These are phyloP conservation scores for Astyanax mexicanus DNA, from an alignment of 2,797 vertebrate species.

Conservation along the genomic window DNA sequence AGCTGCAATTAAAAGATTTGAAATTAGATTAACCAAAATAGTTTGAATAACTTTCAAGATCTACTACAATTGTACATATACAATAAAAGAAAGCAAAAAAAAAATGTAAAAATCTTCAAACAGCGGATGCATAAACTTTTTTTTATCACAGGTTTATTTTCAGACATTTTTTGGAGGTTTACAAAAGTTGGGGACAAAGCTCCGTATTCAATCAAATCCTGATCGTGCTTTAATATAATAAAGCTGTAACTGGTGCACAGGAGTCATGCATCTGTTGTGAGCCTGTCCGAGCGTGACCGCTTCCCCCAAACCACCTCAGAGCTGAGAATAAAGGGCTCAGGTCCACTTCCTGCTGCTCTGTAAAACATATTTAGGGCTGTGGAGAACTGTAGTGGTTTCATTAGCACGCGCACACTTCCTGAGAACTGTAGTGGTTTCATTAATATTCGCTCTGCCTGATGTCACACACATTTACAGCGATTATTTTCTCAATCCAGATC, in stretches of 20 bases:
- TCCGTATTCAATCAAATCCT: no score
- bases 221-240: neutral
- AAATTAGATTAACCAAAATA: no score
- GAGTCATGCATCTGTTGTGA: neutral
- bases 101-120: no score
- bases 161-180: no score
- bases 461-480: neutral
- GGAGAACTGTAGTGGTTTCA: conserved; percentile 2
- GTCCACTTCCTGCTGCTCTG: conserved; percentile 5
- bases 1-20: no score
- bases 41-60: no score
- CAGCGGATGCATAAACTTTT: no score
- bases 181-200: no score
- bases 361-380: neutral
- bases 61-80: no score
- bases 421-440: conserved; percentile 1
- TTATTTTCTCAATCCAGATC: neutral
- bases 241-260: neutral
- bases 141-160: no score
- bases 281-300: neutral
- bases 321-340: neutral
- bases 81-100: no score
- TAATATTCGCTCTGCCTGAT: neutral
- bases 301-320: conserved; percentile 4
- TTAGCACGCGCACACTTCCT: conserved; percentile 9